Evolutionary conservation across 2,888 invertebrate species (phyloP).

Genomic region (Hybos culiciformis): DNA sequence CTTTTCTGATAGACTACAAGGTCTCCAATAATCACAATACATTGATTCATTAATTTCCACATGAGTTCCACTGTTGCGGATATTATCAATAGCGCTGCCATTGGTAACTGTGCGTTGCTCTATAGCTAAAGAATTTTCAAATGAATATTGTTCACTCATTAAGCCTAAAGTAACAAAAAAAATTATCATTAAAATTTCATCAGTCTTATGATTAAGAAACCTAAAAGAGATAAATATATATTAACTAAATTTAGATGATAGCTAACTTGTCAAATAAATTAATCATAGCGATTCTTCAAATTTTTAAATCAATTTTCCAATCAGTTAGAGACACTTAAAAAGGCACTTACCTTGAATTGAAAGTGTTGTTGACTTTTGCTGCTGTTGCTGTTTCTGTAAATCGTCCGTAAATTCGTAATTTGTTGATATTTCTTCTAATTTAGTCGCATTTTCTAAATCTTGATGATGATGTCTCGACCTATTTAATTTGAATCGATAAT

Average conservation of each 20-base stretch:
- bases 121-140: slow-evolving; percentile 13
- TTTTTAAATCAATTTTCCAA: no score
- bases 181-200: no score
- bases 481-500: slow-evolving; percentile 35
- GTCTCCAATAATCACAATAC: slow-evolving; percentile 32
- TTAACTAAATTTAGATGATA: no score
- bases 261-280: no score
- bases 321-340: no score
- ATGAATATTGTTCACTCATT: slow-evolving; percentile 12
- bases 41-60: slow-evolving; percentile 25
- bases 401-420: slow-evolving; percentile 7
- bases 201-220: no score
- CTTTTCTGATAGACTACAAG: slow-evolving; percentile 29
- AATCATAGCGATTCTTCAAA: no score
- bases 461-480: slow-evolving; percentile 27
- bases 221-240: no score
- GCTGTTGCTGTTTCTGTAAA: no score
- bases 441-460: neutral
- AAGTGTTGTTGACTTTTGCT: slow-evolving; percentile 5
- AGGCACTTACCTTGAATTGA: slow-evolving; percentile 11
- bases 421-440: slow-evolving; percentile 8
- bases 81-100: slow-evolving; percentile 12
- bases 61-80: slow-evolving; percentile 30
- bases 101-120: neutral
- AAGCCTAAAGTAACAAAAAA: no score